These are phyloP conservation scores for Phoeniculus purpureus DNA, from an alignment of 2,797 vertebrate genomes.

Conservation along the genomic window DNA sequence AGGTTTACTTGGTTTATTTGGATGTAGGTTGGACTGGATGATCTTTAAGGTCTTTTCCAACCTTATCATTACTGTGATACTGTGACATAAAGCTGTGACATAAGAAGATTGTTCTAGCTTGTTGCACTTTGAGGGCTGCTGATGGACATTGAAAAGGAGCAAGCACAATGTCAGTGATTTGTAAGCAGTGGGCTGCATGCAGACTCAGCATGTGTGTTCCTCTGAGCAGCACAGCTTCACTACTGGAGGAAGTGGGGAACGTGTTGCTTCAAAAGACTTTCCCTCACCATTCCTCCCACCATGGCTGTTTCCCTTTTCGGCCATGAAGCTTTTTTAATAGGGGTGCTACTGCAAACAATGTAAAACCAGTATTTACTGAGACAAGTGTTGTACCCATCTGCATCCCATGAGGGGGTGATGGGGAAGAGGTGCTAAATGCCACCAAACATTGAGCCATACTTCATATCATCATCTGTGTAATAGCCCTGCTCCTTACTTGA, in stretches of 20 bases:
- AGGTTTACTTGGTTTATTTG: too few relatives aligned
- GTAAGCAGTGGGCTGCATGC: fast-evolving
- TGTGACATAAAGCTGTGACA: too few relatives aligned
- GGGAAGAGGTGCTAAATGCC: not conserved
- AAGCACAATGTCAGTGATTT: not conserved
- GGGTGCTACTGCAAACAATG: not conserved
- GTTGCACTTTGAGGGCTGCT: too few relatives aligned
- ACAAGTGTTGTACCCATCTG: not conserved
- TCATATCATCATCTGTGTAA: not conserved
- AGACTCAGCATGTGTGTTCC: not conserved
- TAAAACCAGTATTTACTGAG: not conserved
- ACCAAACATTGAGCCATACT: not conserved
- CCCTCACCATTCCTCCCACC: not conserved
- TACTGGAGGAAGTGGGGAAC: not conserved
- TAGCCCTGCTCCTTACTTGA: not conserved
- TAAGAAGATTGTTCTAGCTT: too few relatives aligned
- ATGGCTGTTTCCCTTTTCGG: not conserved
- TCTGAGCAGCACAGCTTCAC: not conserved
- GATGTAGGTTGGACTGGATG: too few relatives aligned
- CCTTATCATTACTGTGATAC: too few relatives aligned
- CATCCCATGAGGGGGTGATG: not conserved
- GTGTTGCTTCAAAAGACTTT: not conserved
- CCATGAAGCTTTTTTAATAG: not conserved
- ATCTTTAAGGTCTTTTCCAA: too few relatives aligned
- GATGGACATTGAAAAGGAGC: not conserved